Base-by-base conservation (phyloP, 2,888 invertebrate genomes). In the Psylliodes chrysocephalus region DNA sequence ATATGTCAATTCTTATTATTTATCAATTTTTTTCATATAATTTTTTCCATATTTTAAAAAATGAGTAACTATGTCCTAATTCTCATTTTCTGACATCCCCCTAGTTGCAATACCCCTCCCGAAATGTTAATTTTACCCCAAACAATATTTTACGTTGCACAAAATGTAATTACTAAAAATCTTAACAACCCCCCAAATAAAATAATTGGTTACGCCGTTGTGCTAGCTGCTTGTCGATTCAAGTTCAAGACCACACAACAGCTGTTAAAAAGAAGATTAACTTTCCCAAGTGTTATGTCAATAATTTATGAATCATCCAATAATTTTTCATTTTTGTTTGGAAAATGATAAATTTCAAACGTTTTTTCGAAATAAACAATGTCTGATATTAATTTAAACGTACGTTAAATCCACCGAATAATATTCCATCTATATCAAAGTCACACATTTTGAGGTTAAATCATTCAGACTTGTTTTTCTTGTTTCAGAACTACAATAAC, bases 401-500 rank as follows among this genome's bases (percentile, higher is more conserved):
- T 67, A 64, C 57, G 67, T 54, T 19, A 47, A 22, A 44, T 25
- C 8, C n/a, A 3, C 2, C 7, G 4, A 38, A 38, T 38, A 3
- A 3, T 38, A 47, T 17, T 17, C n/a, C 17, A 2, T 15, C 3
- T 44, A 47, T 3, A 12, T 14, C 25, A 6, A 44, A 17, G 8
- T 7, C 2, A 17, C 19, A 15, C 15, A 18, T 44, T 15, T 44
- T 18, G 8, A 25, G 49, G 18, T 51, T 38, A 52, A 5, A 5
- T 14, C 14, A 12, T 7, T 14, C 8, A 25, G 6, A 14, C 12
- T 25, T 18, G 25, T 14, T 35, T 57, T 52, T 25, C 33, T 40
- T 38, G 19, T 75, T 75, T 46, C 49, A 79, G 80, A 78, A 78
- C 56, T 75, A 74, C 38, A 72, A 74, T 38, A 73, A 72, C 38